phyloP scores from a whole-genome alignment of 2,797 vertebrate genomes.

The Anguilla marmorata region DNA sequence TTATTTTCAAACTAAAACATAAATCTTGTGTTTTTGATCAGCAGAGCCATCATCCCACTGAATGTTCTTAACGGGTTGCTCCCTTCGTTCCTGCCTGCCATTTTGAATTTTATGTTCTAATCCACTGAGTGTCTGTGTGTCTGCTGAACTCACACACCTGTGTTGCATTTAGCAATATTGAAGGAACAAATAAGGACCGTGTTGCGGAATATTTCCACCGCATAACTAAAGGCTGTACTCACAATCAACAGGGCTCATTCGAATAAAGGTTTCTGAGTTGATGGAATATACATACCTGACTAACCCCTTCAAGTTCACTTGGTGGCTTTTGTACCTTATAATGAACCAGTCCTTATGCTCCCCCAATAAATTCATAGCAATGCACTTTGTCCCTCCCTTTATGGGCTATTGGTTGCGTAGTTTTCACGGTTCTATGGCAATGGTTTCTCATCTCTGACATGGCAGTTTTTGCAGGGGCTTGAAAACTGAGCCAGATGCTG shows the following conservation, averaged over 20 bases:
- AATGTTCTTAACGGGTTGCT: background rate
- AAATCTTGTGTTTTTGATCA: too few relatives aligned
- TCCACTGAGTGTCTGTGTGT: background rate
- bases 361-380: background rate
- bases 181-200: background rate
- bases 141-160: background rate
- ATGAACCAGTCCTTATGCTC: background rate
- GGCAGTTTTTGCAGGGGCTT: background rate
- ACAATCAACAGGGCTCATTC: background rate
- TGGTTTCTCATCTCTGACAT: background rate
- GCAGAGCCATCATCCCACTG: background rate
- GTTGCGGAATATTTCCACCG: background rate
- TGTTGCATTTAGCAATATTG: background rate
- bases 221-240: background rate
- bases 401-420: background rate
- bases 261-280: background rate
- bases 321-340: background rate
- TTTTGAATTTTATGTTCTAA: too few relatives aligned
- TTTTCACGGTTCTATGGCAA: background rate
- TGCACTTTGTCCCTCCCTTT: background rate
- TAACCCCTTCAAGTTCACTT: background rate
- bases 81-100: background rate
- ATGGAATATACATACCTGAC: background rate
- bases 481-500: background rate
- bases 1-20: background rate